Conservation (phyloP, 2,888 invertebrate genomes). For the Drosophila mercatorum region DNA sequence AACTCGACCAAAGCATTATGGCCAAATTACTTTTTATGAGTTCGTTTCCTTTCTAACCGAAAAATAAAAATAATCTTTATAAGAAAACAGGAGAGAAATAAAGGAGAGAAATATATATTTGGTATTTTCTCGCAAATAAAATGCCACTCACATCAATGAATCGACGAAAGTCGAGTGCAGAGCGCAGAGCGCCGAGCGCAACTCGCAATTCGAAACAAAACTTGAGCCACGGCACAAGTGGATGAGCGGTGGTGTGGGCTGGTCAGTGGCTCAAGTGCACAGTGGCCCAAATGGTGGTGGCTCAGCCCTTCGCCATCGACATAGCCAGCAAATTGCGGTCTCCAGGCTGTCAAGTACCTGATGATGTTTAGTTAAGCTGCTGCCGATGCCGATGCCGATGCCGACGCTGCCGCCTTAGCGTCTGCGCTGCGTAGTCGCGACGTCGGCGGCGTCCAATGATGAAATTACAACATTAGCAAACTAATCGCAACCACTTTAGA, state of each 20-base stretch:
- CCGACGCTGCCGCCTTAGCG: constrained; percentile 3
- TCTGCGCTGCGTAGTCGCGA: constrained; percentile 15
- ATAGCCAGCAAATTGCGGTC: constrained; percentile 61
- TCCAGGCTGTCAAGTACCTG: constrained; percentile 72
- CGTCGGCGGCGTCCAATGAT: constrained; percentile 57
- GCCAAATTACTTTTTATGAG: constrained; percentile 80
- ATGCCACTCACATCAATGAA: constrained; percentile 80
- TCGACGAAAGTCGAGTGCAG: constrained; percentile 60
- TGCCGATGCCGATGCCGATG: constrained; percentile 21
- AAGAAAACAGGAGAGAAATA: constrained; percentile 9
- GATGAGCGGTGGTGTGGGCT: constrained; percentile 17
- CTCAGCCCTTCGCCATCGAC: constrained; percentile 21
- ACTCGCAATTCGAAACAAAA: constrained; percentile 44
- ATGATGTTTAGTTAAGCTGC: constrained; percentile 72
- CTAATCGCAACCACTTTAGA: constrained; percentile 79
- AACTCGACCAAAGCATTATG: constrained; percentile 77
- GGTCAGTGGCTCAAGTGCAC: constrained; percentile 20
- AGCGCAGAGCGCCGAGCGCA: constrained; percentile 1
- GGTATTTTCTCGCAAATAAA: constrained; percentile 72
- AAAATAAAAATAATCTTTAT: constrained; percentile 24
- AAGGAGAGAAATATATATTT: constrained; percentile 38
- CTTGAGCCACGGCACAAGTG: constrained; percentile 40
- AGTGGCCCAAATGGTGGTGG: constrained; percentile 13
- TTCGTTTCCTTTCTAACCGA: constrained; percentile 66
- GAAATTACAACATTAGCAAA: constrained; percentile 80